A percentile compares a stretch with the other conserved stretches of the same genome.
Evolutionary conservation across 2,113 vertebrate species (phyloP).

Genomic region (Romanogobio albipinnatus): DNA sequence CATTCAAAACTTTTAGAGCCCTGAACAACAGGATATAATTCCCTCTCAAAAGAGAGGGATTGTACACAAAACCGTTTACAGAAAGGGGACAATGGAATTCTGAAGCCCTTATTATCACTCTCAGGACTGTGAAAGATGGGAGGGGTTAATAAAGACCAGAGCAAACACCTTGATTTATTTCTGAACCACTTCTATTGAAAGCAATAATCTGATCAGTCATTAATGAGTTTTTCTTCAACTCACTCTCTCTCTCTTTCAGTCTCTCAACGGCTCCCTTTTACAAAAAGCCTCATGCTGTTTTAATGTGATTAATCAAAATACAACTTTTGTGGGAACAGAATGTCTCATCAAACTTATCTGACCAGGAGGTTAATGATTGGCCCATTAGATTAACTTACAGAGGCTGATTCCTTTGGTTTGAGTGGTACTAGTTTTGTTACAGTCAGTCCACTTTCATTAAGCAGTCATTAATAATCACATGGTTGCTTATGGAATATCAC

Average conservation of each 20-base stretch:
- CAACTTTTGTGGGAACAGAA: constrained; percentile 24
- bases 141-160: constrained; percentile 12
- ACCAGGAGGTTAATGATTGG: constrained; percentile 37
- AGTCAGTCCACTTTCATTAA: constrained; percentile 11
- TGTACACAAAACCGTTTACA: not conserved
- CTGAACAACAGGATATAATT: not conserved
- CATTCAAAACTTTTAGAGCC: not conserved
- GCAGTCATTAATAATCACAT: not conserved
- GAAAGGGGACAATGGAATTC: not conserved
- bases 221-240: constrained; percentile 14
- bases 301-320: not conserved
- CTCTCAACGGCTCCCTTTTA: not conserved
- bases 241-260: not conserved
- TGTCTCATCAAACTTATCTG: constrained; percentile 44
- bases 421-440: not conserved
- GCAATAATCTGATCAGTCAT: constrained; percentile 31
- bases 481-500: not conserved
- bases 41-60: not conserved
- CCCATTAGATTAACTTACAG: constrained; percentile 3
- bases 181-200: not conserved
- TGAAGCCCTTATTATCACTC: not conserved
- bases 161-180: constrained; percentile 14
- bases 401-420: not conserved
- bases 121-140: not conserved
- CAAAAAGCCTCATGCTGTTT: not conserved